phyloP scores from a whole-genome alignment of 1,140 invertebrate species.

The Drepana arcuata region DNA sequence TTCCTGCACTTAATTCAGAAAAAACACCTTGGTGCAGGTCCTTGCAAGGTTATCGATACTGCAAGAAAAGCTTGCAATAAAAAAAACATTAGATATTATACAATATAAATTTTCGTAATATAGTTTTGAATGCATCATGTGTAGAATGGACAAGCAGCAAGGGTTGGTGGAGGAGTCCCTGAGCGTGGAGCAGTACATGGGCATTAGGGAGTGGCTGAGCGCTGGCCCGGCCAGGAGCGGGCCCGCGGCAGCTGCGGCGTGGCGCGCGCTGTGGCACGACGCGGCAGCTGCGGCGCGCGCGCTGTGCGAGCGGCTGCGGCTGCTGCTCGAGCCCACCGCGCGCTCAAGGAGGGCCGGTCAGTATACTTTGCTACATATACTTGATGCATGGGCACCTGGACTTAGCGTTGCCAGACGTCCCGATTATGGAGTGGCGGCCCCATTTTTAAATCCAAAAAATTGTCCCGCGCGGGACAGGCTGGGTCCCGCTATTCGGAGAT shows the following conservation, averaged over 20 bases:
- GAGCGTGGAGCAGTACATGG: slow-evolving; percentile 37
- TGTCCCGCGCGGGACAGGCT: no score
- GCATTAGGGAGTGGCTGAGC: slow-evolving; percentile 30
- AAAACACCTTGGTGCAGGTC: no score
- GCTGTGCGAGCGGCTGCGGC: slow-evolving; percentile 92
- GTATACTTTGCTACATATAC: no score
- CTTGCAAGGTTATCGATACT: no score
- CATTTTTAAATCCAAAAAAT: not conserved
- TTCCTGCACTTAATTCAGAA: no score
- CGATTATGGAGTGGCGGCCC: not conserved
- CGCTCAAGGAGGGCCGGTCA: slow-evolving; percentile 88
- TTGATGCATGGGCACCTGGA: not conserved
- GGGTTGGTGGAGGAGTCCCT: no score
- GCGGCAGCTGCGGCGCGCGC: slow-evolving; percentile 86
- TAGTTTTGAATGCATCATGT: no score
- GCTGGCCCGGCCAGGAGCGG: not conserved
- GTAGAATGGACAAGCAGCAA: no score
- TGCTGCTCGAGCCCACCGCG: slow-evolving; percentile 96
- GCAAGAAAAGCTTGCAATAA: no score
- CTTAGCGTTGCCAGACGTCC: not conserved
- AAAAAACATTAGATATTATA: no score
- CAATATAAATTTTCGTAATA: no score
- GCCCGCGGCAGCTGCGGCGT: slow-evolving; percentile 23
- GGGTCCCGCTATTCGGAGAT: no score
- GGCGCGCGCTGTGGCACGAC: slow-evolving; percentile 59